These are phyloP conservation scores for Drosophila emarginata DNA, from an alignment of 2,888 invertebrate genomes.

Conservation along the genomic window DNA sequence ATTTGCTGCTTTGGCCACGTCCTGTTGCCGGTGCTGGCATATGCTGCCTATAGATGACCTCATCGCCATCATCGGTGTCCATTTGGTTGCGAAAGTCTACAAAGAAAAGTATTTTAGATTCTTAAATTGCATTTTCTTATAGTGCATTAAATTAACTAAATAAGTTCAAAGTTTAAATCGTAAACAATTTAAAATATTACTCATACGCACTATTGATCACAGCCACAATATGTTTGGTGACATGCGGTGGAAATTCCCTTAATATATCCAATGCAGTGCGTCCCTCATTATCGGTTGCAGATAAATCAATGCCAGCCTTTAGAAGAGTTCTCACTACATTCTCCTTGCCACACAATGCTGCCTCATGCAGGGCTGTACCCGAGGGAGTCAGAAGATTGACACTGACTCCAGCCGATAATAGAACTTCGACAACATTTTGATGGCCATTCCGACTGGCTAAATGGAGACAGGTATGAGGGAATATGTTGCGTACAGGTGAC, in stretches of 20 bases:
- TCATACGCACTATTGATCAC: constrained; percentile 89
- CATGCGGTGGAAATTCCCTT: constrained; percentile 93
- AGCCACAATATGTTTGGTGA: constrained; percentile 92
- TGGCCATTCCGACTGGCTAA: constrained; percentile 96
- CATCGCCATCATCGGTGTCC: constrained; percentile 77
- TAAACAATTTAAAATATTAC: neutral
- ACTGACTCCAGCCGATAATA: constrained; percentile 92
- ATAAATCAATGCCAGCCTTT: constrained; percentile 91
- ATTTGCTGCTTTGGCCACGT: constrained; percentile 39
- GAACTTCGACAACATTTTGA: constrained; percentile 91
- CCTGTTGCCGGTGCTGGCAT: constrained; percentile 32
- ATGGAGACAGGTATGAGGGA: constrained; percentile 93
- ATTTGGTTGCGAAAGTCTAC: constrained; percentile 78
- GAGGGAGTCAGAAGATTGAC: constrained; percentile 93
- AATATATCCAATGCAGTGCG: constrained; percentile 94
- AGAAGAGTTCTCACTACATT: constrained; percentile 92
- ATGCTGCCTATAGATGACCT: constrained; percentile 74
- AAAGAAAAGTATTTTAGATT: too few species aligned
- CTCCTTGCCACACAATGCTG: constrained; percentile 94
- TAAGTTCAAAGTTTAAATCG: too few species aligned
- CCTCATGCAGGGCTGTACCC: constrained; percentile 96
- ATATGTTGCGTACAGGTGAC: constrained; percentile 72
- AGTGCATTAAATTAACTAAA: too few species aligned
- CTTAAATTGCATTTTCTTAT: neutral
- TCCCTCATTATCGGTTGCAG: constrained; percentile 89